Percentiles rank a stretch among this genome's conserved stretches.
Evolutionary conservation across 1,140 invertebrate species (phyloP).

Genomic region (Drosophila sproati): DNA sequence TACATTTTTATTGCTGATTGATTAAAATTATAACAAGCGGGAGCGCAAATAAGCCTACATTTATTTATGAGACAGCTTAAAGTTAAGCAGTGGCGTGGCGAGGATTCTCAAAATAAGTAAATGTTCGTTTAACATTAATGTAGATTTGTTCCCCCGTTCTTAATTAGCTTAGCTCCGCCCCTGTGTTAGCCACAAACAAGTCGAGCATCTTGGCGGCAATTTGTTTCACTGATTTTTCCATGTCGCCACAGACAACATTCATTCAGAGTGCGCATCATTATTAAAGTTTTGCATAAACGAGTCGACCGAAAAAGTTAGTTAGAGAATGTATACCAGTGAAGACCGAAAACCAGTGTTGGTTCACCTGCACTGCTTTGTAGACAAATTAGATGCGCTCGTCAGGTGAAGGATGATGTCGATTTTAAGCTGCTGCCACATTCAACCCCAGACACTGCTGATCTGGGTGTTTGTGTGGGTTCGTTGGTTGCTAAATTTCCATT

Average conservation of each 20-base stretch:
- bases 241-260: conserved; percentile 43
- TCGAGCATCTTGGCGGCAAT: conserved; percentile 32
- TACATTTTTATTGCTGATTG: conserved; percentile 38
- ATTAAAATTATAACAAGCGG: conserved; percentile 46
- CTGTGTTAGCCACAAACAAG: conserved; percentile 27
- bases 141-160: conserved; percentile 1
- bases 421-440: neutral
- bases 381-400: conserved; percentile 1
- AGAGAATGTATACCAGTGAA: conserved; percentile 24
- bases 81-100: conserved; percentile 18
- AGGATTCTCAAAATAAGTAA: neutral
- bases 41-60: conserved; percentile 31
- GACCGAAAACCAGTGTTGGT: conserved; percentile 29
- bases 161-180: neutral
- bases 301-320: too few species aligned
- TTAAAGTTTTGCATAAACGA: conserved; percentile 27
- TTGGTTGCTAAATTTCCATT: conserved; percentile 68
- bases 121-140: neutral
- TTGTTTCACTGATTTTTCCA: conserved; percentile 28
- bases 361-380: conserved; percentile 24
- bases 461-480: neutral
- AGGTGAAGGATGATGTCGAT: neutral
- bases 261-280: conserved; percentile 28
- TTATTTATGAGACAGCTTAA: conserved; percentile 37
- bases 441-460: neutral